Base-by-base conservation (phyloP, 2,113 vertebrate genomes). In the Burhinus oedicnemus region DNA sequence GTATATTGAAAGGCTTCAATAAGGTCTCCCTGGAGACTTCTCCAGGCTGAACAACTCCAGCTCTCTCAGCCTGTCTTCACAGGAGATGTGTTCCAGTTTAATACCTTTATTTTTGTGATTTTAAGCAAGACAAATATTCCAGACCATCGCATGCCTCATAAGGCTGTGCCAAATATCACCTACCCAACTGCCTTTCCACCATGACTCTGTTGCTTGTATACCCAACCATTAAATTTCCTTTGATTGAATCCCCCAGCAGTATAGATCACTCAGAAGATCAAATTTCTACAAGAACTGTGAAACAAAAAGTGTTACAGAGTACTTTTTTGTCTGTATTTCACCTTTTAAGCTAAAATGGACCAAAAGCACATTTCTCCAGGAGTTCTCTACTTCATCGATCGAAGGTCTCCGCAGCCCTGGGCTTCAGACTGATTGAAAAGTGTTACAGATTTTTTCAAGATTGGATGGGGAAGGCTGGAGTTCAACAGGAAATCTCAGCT, bases 351-450 rank as follows among this genome's bases (percentile, higher is more conserved):
- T 72, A 74, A 77, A 93, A 93, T 11, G 26, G 30, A 26, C 36
- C 0, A 7, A 93, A 88, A 40, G 5, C 4, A 51, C 45, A 34
- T 79, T 81, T 83, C 11, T 79, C 27, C 14, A 44, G 23, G 20
- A 89, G 38, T 54, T 51, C 11, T 92, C 19, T 55, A 1, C 49
- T 68, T 79, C 6, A 36, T 77, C 0, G 0, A 8, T 60, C 0
- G 0, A 79, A 89, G 18, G 15, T 83, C 47, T 60, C 71, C 4
- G 4, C 8, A 69, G 6, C 80, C 19, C 22, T 52, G 27, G 36
- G 5, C n/a, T 83, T 96, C 42, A 81, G 26, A 25, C n/a, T 80
- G 62, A 69, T 32, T 64, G 51, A 70, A 74, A 62, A 54, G 21
- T 40, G 14, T 44, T 42, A 61, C 11, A 69, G 30, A 12, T 27